Conservation (phyloP, 2,113 vertebrate species). For the Ellobius talpinus region DNA sequence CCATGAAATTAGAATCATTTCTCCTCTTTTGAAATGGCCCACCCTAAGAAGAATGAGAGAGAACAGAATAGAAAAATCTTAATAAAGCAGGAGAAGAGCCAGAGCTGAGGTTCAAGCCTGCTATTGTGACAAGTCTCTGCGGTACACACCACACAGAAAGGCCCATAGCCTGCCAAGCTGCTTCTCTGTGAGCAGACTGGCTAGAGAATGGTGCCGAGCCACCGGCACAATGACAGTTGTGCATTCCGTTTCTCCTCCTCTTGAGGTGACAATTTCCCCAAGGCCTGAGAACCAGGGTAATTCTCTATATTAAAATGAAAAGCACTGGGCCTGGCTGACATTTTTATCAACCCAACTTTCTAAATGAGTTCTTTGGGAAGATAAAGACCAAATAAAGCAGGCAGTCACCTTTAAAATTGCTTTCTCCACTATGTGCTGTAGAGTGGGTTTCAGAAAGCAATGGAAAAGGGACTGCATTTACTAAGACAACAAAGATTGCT, state of each 20-base stretch:
- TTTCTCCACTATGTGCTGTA: not conserved
- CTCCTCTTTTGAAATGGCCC: conserved; percentile 84
- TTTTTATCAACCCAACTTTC: conserved; percentile 60
- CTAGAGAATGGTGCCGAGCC: not conserved
- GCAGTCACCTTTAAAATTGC: not conserved
- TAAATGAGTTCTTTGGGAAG: conserved; percentile 53
- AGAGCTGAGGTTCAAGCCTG: conserved; percentile 69
- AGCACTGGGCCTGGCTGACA: not conserved
- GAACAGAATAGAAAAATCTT: conserved; percentile 81
- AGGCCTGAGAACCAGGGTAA: not conserved
- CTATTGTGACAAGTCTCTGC: conserved; percentile 75
- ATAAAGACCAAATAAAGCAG: conserved; percentile 39
- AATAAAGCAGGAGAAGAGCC: conserved; percentile 62
- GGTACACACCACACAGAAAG: conserved; percentile 67
- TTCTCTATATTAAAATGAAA: conserved; percentile 29
- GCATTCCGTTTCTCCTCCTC: not conserved
- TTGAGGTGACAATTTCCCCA: not conserved
- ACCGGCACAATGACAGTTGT: not conserved
- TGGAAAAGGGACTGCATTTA: not conserved
- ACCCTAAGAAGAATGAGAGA: conserved; percentile 81
- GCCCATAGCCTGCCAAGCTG: conserved; percentile 75
- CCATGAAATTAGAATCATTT: conserved; percentile 87
- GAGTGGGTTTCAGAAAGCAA: not conserved
- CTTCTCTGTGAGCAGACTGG: conserved; percentile 62
- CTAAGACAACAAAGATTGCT: not conserved